Percentiles rank a stretch among this genome's conserved stretches.
These are phyloP conservation scores for Urosaurus nigricauda DNA, from an alignment of 2,797 vertebrate species.

Conservation along the genomic window DNA sequence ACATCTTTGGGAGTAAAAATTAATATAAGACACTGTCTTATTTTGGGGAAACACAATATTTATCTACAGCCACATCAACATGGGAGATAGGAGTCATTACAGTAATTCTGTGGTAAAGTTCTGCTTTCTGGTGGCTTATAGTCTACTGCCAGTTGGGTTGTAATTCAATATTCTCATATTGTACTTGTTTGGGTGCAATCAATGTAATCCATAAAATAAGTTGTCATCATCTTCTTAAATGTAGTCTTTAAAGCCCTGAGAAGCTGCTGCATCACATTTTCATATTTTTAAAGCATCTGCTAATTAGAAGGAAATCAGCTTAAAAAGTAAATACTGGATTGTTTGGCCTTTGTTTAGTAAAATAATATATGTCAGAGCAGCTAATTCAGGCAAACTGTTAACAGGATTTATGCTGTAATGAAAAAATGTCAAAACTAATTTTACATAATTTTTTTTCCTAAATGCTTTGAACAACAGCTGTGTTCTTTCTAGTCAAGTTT, in stretches of 20 bases:
- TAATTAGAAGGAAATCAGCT: neutral
- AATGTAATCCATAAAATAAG: neutral
- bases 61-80: neutral
- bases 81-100: neutral
- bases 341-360: constrained; percentile 67
- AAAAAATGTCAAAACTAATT: constrained; percentile 71
- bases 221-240: neutral
- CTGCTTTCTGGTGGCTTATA: neutral
- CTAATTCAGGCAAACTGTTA: constrained; percentile 68
- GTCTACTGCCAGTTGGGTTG: neutral
- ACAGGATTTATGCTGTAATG: constrained; percentile 67
- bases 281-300: constrained; percentile 63
- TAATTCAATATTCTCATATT: neutral
- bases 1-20: too few species aligned
- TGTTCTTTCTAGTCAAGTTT: constrained; percentile 64
- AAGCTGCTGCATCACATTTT: constrained; percentile 47
- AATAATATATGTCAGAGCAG: constrained; percentile 63
- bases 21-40: too few species aligned
- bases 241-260: neutral
- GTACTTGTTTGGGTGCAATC: neutral
- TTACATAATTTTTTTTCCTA: constrained; percentile 63
- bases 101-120: neutral
- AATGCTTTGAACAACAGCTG: constrained; percentile 66
- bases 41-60: too few species aligned
- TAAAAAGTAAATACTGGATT: constrained; percentile 58